These are phyloP conservation scores for Podiceps cristatus DNA, from an alignment of 2,113 vertebrate species.

Conservation along the genomic window DNA sequence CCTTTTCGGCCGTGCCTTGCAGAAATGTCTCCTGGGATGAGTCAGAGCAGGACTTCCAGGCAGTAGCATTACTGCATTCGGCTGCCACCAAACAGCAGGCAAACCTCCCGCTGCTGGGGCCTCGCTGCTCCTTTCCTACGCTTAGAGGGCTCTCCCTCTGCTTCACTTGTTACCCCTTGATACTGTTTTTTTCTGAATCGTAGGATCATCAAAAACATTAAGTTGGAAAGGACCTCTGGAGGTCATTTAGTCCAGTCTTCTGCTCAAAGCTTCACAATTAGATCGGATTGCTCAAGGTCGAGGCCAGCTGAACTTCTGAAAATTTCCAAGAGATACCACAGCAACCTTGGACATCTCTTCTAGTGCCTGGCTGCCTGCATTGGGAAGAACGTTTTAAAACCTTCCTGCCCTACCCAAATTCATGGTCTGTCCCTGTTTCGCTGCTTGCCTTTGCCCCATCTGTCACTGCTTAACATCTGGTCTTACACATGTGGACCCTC, in stretches of 20 bases:
- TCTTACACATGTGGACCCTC: background rate
- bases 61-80: background rate
- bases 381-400: background rate
- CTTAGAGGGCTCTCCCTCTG: background rate
- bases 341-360: background rate
- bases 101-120: background rate
- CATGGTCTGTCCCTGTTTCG: background rate
- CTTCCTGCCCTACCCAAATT: background rate
- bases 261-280: background rate
- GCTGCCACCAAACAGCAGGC: background rate
- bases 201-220: background rate
- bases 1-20: slow-evolving; percentile 69
- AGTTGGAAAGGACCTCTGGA: background rate
- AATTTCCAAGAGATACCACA: background rate
- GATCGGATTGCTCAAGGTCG: background rate
- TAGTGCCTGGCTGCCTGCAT: background rate
- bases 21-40: slow-evolving; percentile 73
- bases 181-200: background rate
- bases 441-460: accelerated
- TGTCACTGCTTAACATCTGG: background rate
- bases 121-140: background rate
- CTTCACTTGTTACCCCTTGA: background rate
- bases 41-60: slow-evolving; percentile 69
- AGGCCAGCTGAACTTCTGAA: background rate
- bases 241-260: background rate